Percentiles rank a stretch among this genome's conserved stretches.
Evolutionary conservation across 2,797 vertebrate species (phyloP).

Genomic region (Falco columbarius): DNA sequence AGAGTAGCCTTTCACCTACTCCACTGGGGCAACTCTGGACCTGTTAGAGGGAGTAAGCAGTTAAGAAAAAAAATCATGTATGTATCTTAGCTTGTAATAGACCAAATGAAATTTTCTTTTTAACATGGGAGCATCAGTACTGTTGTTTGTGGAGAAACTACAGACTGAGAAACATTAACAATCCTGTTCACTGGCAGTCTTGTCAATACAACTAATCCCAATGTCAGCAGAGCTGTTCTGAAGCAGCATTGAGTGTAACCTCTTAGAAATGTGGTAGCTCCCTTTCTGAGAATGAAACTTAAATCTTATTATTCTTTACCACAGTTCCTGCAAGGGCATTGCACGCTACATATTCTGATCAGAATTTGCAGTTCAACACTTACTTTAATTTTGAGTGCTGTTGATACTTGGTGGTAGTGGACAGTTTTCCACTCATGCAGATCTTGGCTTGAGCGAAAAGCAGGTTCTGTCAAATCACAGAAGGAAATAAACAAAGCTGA

Average conservation of each 20-base stretch:
- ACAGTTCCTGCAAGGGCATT: background rate
- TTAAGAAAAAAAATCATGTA: background rate
- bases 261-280: background rate
- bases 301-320: background rate
- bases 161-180: background rate
- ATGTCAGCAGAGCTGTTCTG: background rate
- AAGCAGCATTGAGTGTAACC: background rate
- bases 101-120: background rate
- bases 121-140: fast-evolving
- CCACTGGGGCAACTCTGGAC: background rate
- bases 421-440: background rate
- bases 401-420: background rate
- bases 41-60: background rate
- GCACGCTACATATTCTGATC: background rate
- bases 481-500: background rate
- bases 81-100: background rate
- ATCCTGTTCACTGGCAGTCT: background rate
- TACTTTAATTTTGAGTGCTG: background rate
- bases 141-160: background rate
- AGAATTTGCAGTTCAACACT: background rate
- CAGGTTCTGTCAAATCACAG: background rate
- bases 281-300: background rate
- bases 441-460: background rate
- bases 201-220: background rate
- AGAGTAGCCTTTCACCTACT: background rate